phyloP scores from a whole-genome alignment of 2,113 vertebrate species.

The Oostethus manadensis region DNA sequence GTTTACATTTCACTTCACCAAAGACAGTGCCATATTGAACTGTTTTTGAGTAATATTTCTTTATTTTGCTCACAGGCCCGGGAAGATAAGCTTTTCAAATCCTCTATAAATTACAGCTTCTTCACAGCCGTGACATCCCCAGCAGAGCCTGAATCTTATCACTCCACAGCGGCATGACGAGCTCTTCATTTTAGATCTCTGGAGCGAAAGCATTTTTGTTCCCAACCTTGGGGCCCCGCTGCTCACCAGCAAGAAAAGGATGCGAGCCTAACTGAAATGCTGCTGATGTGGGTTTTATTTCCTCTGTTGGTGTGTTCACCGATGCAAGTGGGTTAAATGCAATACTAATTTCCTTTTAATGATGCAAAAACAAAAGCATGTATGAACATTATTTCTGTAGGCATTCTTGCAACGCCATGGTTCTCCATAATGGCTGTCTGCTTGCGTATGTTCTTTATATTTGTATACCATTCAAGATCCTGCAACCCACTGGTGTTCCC shows the following conservation, averaged over 20 bases:
- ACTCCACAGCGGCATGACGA: slow-evolving; percentile 37
- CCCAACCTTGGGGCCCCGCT: slow-evolving; percentile 44
- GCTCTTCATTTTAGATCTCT: slow-evolving; percentile 60
- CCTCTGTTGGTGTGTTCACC: not conserved
- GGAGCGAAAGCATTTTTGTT: slow-evolving; percentile 47
- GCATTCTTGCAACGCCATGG: too few relatives aligned
- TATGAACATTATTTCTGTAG: too few relatives aligned
- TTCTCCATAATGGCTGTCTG: too few relatives aligned
- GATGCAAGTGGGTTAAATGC: slow-evolving; percentile 4
- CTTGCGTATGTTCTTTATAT: too few relatives aligned
- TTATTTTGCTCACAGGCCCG: slow-evolving; percentile 53
- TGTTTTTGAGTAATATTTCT: slow-evolving; percentile 30
- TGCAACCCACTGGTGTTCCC: too few relatives aligned
- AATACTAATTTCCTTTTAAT: not conserved
- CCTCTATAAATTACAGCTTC: slow-evolving; percentile 69
- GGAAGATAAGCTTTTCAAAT: slow-evolving; percentile 63
- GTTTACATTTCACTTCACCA: slow-evolving; percentile 25
- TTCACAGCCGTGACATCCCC: slow-evolving; percentile 55
- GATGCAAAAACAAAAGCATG: not conserved
- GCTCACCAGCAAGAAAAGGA: slow-evolving; percentile 33
- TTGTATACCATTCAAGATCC: too few relatives aligned
- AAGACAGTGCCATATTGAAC: slow-evolving; percentile 37
- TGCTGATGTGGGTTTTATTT: not conserved
- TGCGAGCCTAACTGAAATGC: slow-evolving; percentile 20
- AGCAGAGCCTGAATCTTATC: slow-evolving; percentile 63